A percentile compares a stretch with the other conserved stretches of the same genome.
Conservation (phyloP, 2,797 vertebrate genomes). For the Hydrophis major region DNA sequence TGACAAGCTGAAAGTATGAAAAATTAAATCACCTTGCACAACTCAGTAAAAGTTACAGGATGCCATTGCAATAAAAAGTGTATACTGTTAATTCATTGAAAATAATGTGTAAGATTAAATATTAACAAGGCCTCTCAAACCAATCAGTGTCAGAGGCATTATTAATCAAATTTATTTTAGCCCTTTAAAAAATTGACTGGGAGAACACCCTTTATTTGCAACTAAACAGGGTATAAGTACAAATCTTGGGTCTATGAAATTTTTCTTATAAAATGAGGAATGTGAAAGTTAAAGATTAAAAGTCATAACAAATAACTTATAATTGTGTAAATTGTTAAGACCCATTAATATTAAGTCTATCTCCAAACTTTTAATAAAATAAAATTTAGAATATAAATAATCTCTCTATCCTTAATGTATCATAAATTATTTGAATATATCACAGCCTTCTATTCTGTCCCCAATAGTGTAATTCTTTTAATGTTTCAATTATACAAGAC, state of each 20-base stretch:
- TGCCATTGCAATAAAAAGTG: not conserved
- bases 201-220: not conserved
- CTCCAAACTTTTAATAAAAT: not conserved
- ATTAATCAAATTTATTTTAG: not conserved
- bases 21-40: not conserved
- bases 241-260: not conserved
- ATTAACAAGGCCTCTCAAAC: not conserved
- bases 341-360: not conserved
- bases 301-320: not conserved
- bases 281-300: not conserved
- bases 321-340: not conserved
- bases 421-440: not conserved
- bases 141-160: not conserved
- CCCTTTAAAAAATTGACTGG: not conserved
- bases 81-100: not conserved
- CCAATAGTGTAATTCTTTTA: not conserved
- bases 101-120: not conserved
- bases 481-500: not conserved
- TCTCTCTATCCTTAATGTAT: not conserved
- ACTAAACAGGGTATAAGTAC: not conserved
- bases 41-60: not conserved
- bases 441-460: not conserved
- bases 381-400: not conserved
- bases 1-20: not conserved
- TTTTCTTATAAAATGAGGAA: not conserved